Evolutionary conservation across 1,140 invertebrate species (phyloP), one percentile per base, ranked within the genome.

Genomic region (Zaprionus africanus): DNA sequence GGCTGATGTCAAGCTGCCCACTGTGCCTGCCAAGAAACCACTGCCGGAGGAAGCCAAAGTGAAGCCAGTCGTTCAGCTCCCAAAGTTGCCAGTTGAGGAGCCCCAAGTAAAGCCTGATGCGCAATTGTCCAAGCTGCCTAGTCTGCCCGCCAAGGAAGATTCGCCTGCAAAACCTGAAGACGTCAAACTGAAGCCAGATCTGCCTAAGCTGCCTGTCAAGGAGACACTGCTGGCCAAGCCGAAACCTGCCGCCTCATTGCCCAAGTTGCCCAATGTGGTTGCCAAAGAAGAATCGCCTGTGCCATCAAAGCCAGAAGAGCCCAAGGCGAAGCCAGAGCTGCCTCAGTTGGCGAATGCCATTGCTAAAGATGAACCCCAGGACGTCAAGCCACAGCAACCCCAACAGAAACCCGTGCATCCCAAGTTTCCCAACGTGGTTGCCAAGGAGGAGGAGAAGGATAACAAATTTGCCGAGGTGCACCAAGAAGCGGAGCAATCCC

Each of bases 381-480:
- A 41, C n/a, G 22, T 59, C 38, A 56, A 17, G 4, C 3, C 31
- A 34, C 31, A 34, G 31, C 31, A 34, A 11, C 31, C n/a, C 13
- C 3, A 31, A 64, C 15, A 3, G 38, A 41, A 41, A 41, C 12
- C 31, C 9, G 36, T 36, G 9, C 24, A 61, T 5, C 31, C 49
- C 4, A 73, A 79, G 58, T 53, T 41, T 49, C 38, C 57, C 26
- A 77, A 58, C 56, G 58, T 49, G 5, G 54, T 61, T 13, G 0
- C 26, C 51, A 76, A 60, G 13, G 56, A 36, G 24, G 31, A 68
- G 5, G 15, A 43, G 5, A 5, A 43, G 15, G n/a, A 43, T 0
- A 43, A 43, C 41, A 43, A 43, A 17, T 2, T 43, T 7, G 41
- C n/a, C 6, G 13, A 12, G 4, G 36, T 38, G 46, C 46, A 22